A percentile compares a stretch with the other conserved stretches of the same genome.
Conservation (phyloP, 2,888 invertebrate genomes). For the Caenorhabditis drosophilae region DNA sequence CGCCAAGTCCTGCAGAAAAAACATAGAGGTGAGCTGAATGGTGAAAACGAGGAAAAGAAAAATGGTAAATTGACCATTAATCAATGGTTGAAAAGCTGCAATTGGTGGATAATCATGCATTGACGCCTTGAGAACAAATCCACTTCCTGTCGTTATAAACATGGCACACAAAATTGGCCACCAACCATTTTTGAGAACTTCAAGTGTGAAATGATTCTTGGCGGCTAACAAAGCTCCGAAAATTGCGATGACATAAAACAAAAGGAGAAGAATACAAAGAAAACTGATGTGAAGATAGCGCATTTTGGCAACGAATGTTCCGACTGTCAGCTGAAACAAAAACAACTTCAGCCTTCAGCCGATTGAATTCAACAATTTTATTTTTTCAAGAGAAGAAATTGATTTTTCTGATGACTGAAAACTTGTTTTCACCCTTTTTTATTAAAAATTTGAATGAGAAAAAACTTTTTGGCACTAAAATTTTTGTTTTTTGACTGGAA, state of each 20-base stretch:
- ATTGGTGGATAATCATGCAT: constrained; percentile 52
- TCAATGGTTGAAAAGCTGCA: constrained; percentile 62
- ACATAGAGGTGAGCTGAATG: too few relatives aligned
- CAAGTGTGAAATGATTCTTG: constrained; percentile 42
- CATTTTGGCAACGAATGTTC: constrained; percentile 28
- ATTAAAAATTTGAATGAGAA: too few relatives aligned
- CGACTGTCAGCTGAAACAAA: constrained; percentile 32
- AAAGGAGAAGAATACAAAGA: constrained; percentile 34
- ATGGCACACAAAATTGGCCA: constrained; percentile 52
- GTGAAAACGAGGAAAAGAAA: too few relatives aligned
- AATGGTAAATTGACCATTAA: too few relatives aligned
- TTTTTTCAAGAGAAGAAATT: background rate
- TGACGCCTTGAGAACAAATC: constrained; percentile 56
- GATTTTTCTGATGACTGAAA: background rate
- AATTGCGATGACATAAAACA: constrained; percentile 39
- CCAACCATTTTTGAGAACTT: constrained; percentile 52
- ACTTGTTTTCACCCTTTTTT: too few relatives aligned
- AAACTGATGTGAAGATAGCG: constrained; percentile 23
- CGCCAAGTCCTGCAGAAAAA: constrained; percentile 65
- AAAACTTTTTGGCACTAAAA: too few relatives aligned
- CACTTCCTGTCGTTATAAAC: constrained; percentile 51
- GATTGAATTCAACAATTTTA: too few relatives aligned
- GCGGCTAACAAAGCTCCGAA: constrained; percentile 36
- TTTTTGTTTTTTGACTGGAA: too few relatives aligned
- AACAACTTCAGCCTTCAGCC: too few relatives aligned